A percentile compares a stretch with the other conserved stretches of the same genome.
Conservation (phyloP, 2,797 vertebrate genomes). For the Amphiprion clarkii region DNA sequence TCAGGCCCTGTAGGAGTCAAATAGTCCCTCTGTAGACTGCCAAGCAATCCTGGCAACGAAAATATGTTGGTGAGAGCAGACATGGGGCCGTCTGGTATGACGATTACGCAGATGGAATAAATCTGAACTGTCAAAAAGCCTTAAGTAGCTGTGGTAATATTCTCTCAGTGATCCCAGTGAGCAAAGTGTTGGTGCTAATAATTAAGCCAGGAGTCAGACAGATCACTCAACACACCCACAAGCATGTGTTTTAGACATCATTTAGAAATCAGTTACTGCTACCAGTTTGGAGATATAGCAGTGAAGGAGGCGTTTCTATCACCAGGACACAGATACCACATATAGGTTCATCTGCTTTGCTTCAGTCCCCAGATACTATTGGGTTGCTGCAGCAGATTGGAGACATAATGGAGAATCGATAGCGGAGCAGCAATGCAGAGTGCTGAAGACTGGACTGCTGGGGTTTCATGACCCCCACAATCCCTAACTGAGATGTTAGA, state of each 20-base stretch:
- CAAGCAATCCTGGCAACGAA: conserved; percentile 55
- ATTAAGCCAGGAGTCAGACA: conserved; percentile 10
- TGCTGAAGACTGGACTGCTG: conserved; percentile 35
- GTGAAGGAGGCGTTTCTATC: conserved; percentile 15
- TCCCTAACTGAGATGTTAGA: conserved; percentile 53
- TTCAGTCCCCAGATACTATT: conserved; percentile 67
- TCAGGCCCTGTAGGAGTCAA: background rate
- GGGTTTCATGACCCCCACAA: conserved; percentile 64
- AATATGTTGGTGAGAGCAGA: conserved; percentile 47
- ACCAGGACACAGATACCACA: conserved; percentile 41
- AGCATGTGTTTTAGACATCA: background rate
- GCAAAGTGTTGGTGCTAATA: background rate
- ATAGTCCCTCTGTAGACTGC: conserved; percentile 42
- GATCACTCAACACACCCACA: background rate
- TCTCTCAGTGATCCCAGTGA: conserved; percentile 2
- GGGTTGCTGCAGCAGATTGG: conserved; percentile 72
- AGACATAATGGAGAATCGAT: conserved; percentile 79
- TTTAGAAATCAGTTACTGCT: background rate
- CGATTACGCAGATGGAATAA: conserved; percentile 48
- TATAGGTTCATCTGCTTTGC: conserved; percentile 45
- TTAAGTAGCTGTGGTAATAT: conserved; percentile 15
- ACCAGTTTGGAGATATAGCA: background rate
- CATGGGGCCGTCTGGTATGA: conserved; percentile 50
- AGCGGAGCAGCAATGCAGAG: conserved; percentile 54
- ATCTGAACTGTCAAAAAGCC: conserved; percentile 48